A percentile compares a stretch with the other conserved stretches of the same genome.
phyloP scores from a whole-genome alignment of 2,113 vertebrate species.

The Perca flavescens region DNA sequence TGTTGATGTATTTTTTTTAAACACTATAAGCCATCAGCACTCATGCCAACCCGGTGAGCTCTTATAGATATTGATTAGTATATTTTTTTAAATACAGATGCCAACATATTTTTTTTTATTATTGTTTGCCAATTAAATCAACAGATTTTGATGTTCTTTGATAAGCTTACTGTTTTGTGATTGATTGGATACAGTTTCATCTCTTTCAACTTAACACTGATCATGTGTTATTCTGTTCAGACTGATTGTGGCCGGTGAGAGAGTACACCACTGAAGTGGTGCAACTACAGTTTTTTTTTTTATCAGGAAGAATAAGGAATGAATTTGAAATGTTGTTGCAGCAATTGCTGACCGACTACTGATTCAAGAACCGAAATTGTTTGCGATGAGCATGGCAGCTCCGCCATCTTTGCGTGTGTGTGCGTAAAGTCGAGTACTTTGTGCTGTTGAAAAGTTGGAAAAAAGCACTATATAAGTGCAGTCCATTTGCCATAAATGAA shows the following conservation, averaged over 20 bases:
- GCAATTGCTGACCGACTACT: too few relatives aligned
- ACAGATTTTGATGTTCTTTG: not conserved
- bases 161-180: not conserved
- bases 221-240: not conserved
- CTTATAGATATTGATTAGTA: not conserved
- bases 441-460: not conserved
- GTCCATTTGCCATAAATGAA: not conserved
- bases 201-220: too few relatives aligned
- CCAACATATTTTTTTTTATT: not conserved
- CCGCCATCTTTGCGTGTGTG: too few relatives aligned
- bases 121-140: not conserved
- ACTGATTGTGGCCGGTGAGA: too few relatives aligned
- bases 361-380: not conserved
- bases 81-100: slow-evolving; percentile 11
- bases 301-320: too few relatives aligned
- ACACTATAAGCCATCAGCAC: slow-evolving; percentile 17
- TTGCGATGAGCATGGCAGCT: too few relatives aligned
- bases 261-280: too few relatives aligned
- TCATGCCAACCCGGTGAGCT: not conserved
- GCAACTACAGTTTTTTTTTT: too few relatives aligned
- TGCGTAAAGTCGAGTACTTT: too few relatives aligned
- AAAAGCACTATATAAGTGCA: not conserved
- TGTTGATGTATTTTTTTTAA: slow-evolving; percentile 1
- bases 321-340: too few relatives aligned
- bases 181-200: not conserved